Percentiles rank a stretch among this genome's conserved stretches.
Evolutionary conservation across 2,888 invertebrate species (phyloP).

Genomic region (Tenthredo scrophulariae): DNA sequence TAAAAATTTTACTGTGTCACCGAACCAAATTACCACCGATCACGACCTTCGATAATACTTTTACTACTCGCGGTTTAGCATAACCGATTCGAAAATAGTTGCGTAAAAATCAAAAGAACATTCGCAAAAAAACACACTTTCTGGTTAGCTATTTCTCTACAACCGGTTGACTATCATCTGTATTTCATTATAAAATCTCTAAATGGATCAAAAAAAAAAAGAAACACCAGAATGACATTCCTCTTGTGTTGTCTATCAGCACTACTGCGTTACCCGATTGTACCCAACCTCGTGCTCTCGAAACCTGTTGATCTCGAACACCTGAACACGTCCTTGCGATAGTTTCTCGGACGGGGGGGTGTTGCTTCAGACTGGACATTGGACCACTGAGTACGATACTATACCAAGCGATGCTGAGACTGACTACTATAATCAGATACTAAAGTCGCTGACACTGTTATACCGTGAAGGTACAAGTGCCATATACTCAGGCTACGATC

Average conservation of each 20-base stretch:
- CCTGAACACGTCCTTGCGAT: conserved; percentile 40
- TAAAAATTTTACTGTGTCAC: neutral
- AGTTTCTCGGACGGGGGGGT: conserved; percentile 13
- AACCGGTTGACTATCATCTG: neutral
- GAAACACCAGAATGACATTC: neutral
- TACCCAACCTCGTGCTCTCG: neutral
- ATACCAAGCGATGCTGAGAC: neutral
- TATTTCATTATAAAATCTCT: neutral
- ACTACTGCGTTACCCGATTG: neutral
- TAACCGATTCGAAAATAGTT: neutral
- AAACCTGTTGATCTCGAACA: conserved; percentile 48
- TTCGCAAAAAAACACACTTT: neutral
- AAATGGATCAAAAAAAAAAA: neutral
- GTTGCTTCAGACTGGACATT: conserved; percentile 36
- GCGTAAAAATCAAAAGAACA: neutral
- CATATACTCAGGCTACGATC: conserved; percentile 9
- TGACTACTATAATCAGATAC: conserved; percentile 5
- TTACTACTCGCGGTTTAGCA: neutral
- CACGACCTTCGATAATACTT: conserved; percentile 28
- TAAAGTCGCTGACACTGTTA: conserved; percentile 7
- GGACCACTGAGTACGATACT: conserved; percentile 34
- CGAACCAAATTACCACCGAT: neutral
- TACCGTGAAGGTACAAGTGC: conserved; percentile 55
- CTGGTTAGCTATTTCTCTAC: too few relatives aligned
- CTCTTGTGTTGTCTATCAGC: neutral